Percentiles rank a stretch among this genome's conserved stretches.
Evolutionary conservation across 2,797 vertebrate species (phyloP).

Genomic region (Lacerta agilis): DNA sequence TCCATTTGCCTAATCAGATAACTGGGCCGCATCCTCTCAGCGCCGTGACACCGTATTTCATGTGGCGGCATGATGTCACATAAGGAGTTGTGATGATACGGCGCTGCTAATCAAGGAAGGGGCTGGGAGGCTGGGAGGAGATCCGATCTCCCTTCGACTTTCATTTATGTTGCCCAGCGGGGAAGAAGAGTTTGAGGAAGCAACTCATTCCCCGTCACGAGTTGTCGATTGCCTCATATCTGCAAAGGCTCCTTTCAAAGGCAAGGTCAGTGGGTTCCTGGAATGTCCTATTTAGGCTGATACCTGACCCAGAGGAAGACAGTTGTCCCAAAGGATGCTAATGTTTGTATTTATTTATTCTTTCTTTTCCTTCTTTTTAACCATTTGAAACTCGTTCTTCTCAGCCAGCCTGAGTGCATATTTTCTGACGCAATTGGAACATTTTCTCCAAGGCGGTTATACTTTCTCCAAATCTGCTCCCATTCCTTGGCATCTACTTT

Average conservation of each 20-base stretch:
- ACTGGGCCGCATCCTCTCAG: background rate
- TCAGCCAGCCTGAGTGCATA: too few relatives aligned
- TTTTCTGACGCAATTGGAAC: too few relatives aligned
- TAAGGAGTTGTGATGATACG: background rate
- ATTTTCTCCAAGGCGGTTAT: too few relatives aligned
- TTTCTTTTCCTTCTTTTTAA: too few relatives aligned
- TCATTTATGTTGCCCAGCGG: background rate
- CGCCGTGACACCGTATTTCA: background rate
- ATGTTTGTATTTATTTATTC: background rate
- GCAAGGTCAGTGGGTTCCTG: background rate
- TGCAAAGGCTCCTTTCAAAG: background rate
- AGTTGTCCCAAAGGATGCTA: background rate
- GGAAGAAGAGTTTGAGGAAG: background rate
- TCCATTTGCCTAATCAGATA: constrained; percentile 10
- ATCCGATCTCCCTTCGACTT: background rate
- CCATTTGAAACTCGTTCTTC: too few relatives aligned
- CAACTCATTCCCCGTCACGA: background rate
- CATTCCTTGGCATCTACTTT: too few relatives aligned
- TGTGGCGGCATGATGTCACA: background rate
- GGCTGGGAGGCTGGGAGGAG: too few relatives aligned
- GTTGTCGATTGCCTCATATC: background rate
- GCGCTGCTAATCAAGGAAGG: background rate
- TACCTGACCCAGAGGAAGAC: background rate
- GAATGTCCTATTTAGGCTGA: background rate
- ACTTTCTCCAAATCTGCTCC: too few relatives aligned